Conservation (phyloP, 2,113 vertebrate species). For the Cardinalis cardinalis region DNA sequence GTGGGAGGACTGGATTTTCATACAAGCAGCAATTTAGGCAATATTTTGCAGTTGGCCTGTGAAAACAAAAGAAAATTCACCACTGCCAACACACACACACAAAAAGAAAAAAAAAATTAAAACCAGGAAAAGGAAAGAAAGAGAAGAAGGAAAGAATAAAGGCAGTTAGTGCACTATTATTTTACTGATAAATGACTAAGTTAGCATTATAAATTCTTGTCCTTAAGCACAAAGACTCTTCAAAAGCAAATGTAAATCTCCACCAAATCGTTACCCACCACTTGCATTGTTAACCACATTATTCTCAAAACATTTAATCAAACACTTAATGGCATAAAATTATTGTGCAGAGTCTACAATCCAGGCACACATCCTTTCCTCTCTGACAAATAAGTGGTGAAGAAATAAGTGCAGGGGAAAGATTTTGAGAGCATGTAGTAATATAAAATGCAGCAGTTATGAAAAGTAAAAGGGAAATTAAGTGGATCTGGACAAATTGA, state of each 20-base stretch:
- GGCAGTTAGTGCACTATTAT: not conserved
- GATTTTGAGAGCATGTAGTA: not conserved
- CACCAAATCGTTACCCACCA: not conserved
- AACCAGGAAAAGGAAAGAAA: no score
- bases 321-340: slow-evolving; percentile 30
- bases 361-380: not conserved
- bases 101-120: not conserved
- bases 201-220: slow-evolving; percentile 25
- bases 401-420: not conserved
- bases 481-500: not conserved
- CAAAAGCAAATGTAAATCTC: slow-evolving; percentile 41
- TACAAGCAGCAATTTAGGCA: not conserved
- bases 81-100: not conserved
- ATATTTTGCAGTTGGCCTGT: not conserved
- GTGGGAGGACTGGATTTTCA: not conserved
- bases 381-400: not conserved
- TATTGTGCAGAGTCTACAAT: slow-evolving; percentile 17
- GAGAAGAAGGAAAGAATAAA: not conserved
- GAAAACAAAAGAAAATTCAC: not conserved
- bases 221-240: slow-evolving; percentile 17
- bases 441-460: not conserved
- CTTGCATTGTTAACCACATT: slow-evolving; percentile 18
- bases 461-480: not conserved
- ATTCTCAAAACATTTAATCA: slow-evolving; percentile 32
- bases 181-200: slow-evolving; percentile 18